These are phyloP conservation scores for Dendrocopos noguchii DNA, from an alignment of 2,113 vertebrate species.

Conservation along the genomic window DNA sequence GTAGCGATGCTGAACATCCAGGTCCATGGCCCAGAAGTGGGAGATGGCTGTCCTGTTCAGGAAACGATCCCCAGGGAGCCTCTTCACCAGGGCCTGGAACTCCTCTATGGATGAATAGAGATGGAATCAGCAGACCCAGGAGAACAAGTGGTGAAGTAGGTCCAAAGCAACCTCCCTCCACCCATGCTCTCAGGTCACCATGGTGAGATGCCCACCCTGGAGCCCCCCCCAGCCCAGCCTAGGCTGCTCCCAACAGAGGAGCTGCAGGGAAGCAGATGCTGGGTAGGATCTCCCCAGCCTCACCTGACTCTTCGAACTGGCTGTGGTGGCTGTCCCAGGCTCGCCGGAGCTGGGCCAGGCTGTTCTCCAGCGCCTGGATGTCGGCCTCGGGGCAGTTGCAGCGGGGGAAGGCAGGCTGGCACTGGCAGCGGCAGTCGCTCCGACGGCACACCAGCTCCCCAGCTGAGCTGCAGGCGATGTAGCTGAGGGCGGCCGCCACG, in stretches of 20 bases:
- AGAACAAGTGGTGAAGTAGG: rapidly evolving
- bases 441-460: conserved; percentile 90
- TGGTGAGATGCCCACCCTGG: neutral
- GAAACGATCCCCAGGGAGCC: conserved; percentile 87
- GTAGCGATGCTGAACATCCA: conserved; percentile 87
- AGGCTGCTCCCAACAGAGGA: neutral
- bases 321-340: conserved; percentile 85
- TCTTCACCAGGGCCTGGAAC: conserved; percentile 90
- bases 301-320: conserved; percentile 95
- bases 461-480: conserved; percentile 93
- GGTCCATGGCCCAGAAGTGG: conserved; percentile 90
- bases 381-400: conserved; percentile 95
- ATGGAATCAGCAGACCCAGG: rapidly evolving
- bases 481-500: conserved; percentile 94
- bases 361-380: conserved; percentile 91
- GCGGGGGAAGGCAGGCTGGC: conserved; percentile 85
- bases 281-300: neutral
- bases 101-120: conserved; percentile 81
- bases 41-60: conserved; percentile 89
- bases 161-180: neutral
- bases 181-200: rapidly evolving
- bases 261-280: neutral
- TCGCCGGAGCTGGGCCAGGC: conserved; percentile 85
- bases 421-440: conserved; percentile 94
- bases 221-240: neutral